These are phyloP conservation scores for Eilema griseolum DNA, from an alignment of 2,888 invertebrate genomes.

Conservation along the genomic window DNA sequence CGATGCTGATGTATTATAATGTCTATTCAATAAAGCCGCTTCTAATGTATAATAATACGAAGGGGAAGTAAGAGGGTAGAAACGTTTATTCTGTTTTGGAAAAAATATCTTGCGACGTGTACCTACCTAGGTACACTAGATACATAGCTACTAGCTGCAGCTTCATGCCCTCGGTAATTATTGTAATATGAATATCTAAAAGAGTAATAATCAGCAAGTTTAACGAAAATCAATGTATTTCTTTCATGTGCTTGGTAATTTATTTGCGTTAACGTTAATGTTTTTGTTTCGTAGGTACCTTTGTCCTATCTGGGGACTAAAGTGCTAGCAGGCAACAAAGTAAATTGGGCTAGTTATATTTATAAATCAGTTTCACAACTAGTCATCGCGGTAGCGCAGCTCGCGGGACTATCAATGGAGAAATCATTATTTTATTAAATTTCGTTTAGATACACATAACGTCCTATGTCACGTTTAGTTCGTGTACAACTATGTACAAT, in stretches of 20 bases:
- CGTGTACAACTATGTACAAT: background rate
- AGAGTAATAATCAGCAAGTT: background rate
- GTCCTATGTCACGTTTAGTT: background rate
- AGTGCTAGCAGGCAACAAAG: conserved; percentile 20
- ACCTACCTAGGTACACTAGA: background rate
- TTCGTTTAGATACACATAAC: background rate
- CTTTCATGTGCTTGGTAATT: background rate
- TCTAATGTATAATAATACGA: conserved; percentile 52
- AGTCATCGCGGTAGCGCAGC: conserved; percentile 24
- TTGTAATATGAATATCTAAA: background rate
- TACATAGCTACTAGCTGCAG: background rate
- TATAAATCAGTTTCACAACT: conserved; percentile 48
- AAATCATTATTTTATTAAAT: conserved; percentile 4
- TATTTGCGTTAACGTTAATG: background rate
- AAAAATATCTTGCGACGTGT: background rate
- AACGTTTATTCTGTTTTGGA: conserved; percentile 20
- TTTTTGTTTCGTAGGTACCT: background rate
- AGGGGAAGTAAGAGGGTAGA: conserved; percentile 39
- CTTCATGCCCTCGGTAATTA: background rate
- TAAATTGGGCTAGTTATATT: conserved; percentile 48
- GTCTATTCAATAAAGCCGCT: too few relatives aligned
- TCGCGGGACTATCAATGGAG: background rate
- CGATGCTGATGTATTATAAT: conserved; percentile 49
- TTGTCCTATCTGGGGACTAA: background rate
- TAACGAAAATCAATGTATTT: background rate